Evolutionary conservation across 2,888 invertebrate species (phyloP), one percentile per base, ranked within the genome.

Genomic region (Deroplatys truncata): DNA sequence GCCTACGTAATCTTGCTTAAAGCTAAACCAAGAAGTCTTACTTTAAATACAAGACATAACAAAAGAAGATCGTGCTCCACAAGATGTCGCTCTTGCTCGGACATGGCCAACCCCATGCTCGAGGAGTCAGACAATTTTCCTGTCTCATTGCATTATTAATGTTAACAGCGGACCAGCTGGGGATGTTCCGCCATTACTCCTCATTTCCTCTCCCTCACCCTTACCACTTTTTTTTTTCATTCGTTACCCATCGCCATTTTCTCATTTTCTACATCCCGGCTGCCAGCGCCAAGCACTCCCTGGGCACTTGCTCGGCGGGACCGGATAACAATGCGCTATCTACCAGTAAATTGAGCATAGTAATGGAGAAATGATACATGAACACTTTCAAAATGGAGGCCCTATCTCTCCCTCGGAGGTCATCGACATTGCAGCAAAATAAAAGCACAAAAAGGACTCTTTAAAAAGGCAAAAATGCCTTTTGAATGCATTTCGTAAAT

Each of bases 121-220:
- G 86, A 86, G 31, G 86, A 86, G 86, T 86, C 86, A 86, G 86
- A 86, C 82, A 86, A 82, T 86, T 86, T 86, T 82, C 86, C 86
- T 86, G 86, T 86, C 86, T 82, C 86, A 86, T 86, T 86, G 86
- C 86, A 86, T 86, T 86, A 86, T 86, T 86, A 86, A 86, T 86
- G 86, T 86, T 86, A 86, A 86, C 86, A 86, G 86, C 86, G 82
- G 82, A 56, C 86, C 86, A 86, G 86, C 86, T 86, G 86, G 31
- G 86, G 86, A 86, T 86, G 86, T 82, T 86, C 86, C 86, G 82
- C 86, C 86, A 86, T 86, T 86, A 86, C 86, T 86, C 86, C 86
- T 86, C 86, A 86, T 86, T 86, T 86, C 86, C 86, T 72, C 72
- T 29, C 86, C 29, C 86, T 72, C 72, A 82, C 86, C 29, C 86